These are phyloP conservation scores for Drepana falcataria DNA, from an alignment of 2,888 invertebrate species.

Conservation along the genomic window DNA sequence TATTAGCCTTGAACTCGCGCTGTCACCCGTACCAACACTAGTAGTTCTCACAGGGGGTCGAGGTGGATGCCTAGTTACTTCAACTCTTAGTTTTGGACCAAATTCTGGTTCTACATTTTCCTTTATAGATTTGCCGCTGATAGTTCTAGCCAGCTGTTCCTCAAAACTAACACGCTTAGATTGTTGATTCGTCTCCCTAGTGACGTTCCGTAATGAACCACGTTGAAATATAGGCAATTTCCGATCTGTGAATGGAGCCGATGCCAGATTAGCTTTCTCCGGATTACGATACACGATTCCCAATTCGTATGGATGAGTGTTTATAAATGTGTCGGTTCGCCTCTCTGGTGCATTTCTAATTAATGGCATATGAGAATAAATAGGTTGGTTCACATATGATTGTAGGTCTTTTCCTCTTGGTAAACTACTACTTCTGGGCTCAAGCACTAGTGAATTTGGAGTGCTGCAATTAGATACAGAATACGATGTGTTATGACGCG, in stretches of 20 bases:
- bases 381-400: constrained; percentile 35
- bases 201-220: constrained; percentile 34
- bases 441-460: constrained; percentile 36
- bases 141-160: constrained; percentile 26
- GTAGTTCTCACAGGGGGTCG: constrained; percentile 58
- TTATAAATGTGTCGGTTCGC: constrained; percentile 56
- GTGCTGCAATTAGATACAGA: constrained; percentile 40
- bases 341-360: constrained; percentile 53
- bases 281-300: constrained; percentile 53
- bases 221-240: constrained; percentile 32
- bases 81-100: constrained; percentile 24
- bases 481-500: constrained; percentile 21
- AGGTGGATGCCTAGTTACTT: constrained; percentile 37
- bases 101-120: constrained; percentile 4
- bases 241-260: constrained; percentile 19
- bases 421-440: constrained; percentile 50
- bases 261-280: constrained; percentile 34
- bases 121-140: constrained; percentile 12
- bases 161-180: constrained; percentile 57
- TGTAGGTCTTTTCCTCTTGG: constrained; percentile 45
- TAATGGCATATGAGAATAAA: constrained; percentile 42
- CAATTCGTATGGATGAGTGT: constrained; percentile 31
- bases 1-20: constrained; percentile 27
- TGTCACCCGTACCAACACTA: constrained; percentile 35
- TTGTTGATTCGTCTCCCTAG: constrained; percentile 22